Conservation (phyloP, 2,797 vertebrate species). For the Molothrus ater region DNA sequence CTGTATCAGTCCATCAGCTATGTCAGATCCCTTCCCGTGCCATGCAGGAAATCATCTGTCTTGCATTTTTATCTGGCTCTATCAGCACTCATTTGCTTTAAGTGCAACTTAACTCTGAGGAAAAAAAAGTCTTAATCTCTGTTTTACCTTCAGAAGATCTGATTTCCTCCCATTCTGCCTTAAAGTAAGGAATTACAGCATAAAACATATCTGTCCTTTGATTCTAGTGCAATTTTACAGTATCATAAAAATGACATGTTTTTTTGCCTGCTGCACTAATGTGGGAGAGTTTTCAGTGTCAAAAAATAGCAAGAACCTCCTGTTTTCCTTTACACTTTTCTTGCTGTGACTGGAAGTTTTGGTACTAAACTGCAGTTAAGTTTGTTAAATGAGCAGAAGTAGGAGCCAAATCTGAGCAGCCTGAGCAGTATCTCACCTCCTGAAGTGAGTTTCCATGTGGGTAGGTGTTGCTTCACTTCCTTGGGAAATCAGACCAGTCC, state of each 20-base stretch:
- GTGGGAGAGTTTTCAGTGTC: not conserved
- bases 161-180: not conserved
- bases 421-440: not conserved
- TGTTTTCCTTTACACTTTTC: not conserved
- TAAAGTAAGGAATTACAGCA: not conserved
- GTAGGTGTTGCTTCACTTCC: not conserved
- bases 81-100: not conserved
- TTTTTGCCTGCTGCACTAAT: not conserved
- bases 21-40: not conserved
- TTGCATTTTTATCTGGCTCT: not conserved
- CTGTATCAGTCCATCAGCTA: not conserved
- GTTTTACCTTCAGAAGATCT: not conserved
- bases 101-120: not conserved
- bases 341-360: not conserved
- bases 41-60: not conserved
- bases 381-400: not conserved
- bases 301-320: not conserved
- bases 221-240: conserved; percentile 9
- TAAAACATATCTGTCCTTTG: not conserved
- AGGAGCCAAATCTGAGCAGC: not conserved
- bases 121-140: not conserved
- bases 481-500: not conserved
- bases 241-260: conserved; percentile 6
- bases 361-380: not conserved
- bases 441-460: not conserved